A percentile compares a stretch with the other conserved stretches of the same genome.
Evolutionary conservation across 2,888 invertebrate genomes (phyloP).

Genomic region (Phrixothrix hirtus): DNA sequence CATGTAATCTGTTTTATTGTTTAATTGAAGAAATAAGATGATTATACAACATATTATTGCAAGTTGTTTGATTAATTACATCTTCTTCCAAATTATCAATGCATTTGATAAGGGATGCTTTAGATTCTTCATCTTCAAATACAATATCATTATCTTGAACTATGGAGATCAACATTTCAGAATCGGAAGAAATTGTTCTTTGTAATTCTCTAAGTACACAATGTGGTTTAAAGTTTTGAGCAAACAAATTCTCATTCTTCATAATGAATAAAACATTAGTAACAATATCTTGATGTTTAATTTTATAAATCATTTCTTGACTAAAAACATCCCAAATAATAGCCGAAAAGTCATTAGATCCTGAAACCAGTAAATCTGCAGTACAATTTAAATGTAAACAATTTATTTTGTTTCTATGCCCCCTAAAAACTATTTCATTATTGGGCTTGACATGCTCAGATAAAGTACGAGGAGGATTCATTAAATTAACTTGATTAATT

Average conservation of each 20-base stretch:
- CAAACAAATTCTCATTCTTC: constrained; percentile 64
- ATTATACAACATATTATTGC: no score
- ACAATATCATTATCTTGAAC: no score
- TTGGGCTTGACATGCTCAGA: constrained; percentile 66
- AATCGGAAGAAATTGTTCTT: no score
- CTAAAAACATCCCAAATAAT: constrained; percentile 82
- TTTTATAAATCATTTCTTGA: constrained; percentile 70
- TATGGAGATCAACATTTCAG: no score
- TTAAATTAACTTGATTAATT: constrained; percentile 70
- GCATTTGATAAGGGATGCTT: no score
- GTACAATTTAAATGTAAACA: constrained; percentile 74
- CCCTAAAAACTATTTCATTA: constrained; percentile 59
- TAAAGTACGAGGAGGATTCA: constrained; percentile 67
- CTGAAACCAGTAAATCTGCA: constrained; percentile 74
- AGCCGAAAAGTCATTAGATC: constrained; percentile 73
- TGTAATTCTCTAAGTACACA: constrained; percentile 66
- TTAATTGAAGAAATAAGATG: no score
- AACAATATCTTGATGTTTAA: constrained; percentile 74
- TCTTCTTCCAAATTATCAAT: no score
- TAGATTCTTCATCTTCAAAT: no score
- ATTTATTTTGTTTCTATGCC: constrained; percentile 71
- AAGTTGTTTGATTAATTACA: no score
- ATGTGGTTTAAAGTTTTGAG: constrained; percentile 62
- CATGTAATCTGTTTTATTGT: no score
- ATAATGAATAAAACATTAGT: constrained; percentile 71